Base-by-base conservation (phyloP, 2,888 invertebrate species). In the Euzetes globulus region DNA sequence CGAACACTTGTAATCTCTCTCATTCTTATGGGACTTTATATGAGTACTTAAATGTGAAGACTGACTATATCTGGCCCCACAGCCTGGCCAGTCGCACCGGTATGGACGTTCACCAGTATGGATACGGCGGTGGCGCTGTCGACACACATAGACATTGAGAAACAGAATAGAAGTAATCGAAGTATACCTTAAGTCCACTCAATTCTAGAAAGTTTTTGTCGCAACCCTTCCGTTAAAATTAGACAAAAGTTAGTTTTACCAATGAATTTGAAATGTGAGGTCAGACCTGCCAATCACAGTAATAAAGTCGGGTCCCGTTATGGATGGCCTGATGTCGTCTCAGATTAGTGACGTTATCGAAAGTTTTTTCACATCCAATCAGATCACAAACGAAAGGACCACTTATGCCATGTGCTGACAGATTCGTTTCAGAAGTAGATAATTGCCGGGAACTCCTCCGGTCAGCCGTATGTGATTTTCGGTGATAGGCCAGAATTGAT, bases 41-140 rank as follows among this genome's bases (percentile, higher is more conserved):
- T 73, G 73, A 17, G 68, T 41, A 33, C 68, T 68, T 13, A 73
- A 41, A 73, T 73, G 73, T 27, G 68, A 45, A 0, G 73, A 73
- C 25, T 73, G 73, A 41, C 50, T 50, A 37, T 68, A 73, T 15
- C 68, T 41, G 45, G 73, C 70, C 22, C 33, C 55, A 70, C 73
- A 73, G 9, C 68, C 73, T 3, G 73, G 73, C 73, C 73, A 73
- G 33, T 73, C 73, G 52, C 73, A 73, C 11, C 9, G 15, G 47
- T 50, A 73, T 9, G 73, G 73, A n/a, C 47, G 41, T 33, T 73
- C 68, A 52, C 73, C 68, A 7, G 73, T 70, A 37, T 73, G 73
- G 1, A 65, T 60, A 7, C 60, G 60, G 1, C 25, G 25, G 33
- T 60, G 60, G 5, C 60, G n/a, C 60, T 60, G 27, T 15, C 1